Percentiles rank a stretch among this genome's conserved stretches.
phyloP scores from a whole-genome alignment of 1,140 invertebrate genomes.

The Leptinotarsa lineolata region DNA sequence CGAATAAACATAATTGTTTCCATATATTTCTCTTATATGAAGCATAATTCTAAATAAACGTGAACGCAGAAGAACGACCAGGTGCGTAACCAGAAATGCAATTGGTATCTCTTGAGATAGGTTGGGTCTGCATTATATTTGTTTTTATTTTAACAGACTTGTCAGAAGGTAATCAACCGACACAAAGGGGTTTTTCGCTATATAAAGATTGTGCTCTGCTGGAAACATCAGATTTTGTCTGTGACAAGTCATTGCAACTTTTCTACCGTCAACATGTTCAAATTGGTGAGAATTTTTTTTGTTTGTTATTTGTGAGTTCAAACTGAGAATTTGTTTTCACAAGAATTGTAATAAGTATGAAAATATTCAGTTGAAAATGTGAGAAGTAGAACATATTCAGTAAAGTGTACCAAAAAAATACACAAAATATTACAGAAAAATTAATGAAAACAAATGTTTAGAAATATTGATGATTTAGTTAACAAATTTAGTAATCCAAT shows the following conservation, averaged over 20 bases:
- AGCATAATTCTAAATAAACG: background rate
- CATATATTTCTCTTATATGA: too few species aligned
- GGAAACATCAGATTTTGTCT: conserved; percentile 16
- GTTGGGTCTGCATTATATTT: conserved; percentile 1
- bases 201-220: conserved; percentile 1
- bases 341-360: too few species aligned
- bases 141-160: conserved; percentile 5
- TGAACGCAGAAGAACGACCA: background rate
- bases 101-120: background rate
- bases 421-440: too few species aligned
- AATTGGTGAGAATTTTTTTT: conserved; percentile 28
- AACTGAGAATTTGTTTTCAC: too few species aligned
- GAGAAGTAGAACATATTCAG: too few species aligned
- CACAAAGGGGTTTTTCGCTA: conserved; percentile 14
- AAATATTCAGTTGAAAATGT: too few species aligned
- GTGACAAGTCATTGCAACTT: conserved; percentile 13
- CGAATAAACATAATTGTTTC: background rate
- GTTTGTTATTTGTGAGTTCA: background rate
- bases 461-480: too few species aligned
- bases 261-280: conserved; percentile 32
- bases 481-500: too few species aligned
- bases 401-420: too few species aligned
- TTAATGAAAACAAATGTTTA: too few species aligned
- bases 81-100: background rate
- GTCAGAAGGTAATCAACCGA: conserved; percentile 17